Conservation (phyloP, 2,888 invertebrate species). For the Stegophylla sp. region DNA sequence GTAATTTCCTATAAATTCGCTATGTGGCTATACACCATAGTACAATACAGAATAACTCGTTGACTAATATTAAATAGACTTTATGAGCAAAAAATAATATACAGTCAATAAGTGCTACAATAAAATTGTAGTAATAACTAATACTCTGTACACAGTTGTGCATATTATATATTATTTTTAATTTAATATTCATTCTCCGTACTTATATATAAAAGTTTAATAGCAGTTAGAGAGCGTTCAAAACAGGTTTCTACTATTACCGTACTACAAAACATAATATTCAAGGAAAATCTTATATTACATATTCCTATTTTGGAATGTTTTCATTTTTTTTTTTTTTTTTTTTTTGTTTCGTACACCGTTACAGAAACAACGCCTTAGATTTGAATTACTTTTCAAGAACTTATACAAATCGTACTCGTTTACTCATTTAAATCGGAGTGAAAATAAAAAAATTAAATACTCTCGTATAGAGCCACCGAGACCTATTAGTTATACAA, state of each 20-base stretch:
- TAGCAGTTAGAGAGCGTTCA: slow-evolving; percentile 24
- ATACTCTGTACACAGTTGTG: too few species aligned
- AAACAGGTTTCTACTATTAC: slow-evolving; percentile 35
- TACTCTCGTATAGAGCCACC: too few species aligned
- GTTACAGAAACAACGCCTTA: not conserved
- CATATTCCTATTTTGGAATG: slow-evolving; percentile 14
- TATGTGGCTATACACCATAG: too few species aligned
- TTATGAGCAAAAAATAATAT: too few species aligned
- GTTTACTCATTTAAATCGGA: too few species aligned
- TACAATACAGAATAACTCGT: too few species aligned
- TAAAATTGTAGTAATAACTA: too few species aligned
- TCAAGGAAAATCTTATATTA: slow-evolving; percentile 13
- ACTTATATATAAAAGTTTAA: not conserved
- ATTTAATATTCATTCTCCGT: slow-evolving; percentile 21
- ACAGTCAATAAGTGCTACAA: too few species aligned
- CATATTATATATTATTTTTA: not conserved
- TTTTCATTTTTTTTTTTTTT: slow-evolving; percentile 4
- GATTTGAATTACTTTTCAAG: not conserved
- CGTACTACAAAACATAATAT: slow-evolving; percentile 11
- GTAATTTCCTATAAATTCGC: too few species aligned
- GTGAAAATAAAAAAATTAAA: too few species aligned
- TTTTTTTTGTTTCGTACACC: not conserved
- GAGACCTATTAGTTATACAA: too few species aligned
- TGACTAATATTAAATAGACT: too few species aligned
- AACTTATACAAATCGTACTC: slow-evolving; percentile 3